These are phyloP conservation scores for Chloromyia formosa DNA, from an alignment of 2,888 invertebrate species.

Conservation along the genomic window DNA sequence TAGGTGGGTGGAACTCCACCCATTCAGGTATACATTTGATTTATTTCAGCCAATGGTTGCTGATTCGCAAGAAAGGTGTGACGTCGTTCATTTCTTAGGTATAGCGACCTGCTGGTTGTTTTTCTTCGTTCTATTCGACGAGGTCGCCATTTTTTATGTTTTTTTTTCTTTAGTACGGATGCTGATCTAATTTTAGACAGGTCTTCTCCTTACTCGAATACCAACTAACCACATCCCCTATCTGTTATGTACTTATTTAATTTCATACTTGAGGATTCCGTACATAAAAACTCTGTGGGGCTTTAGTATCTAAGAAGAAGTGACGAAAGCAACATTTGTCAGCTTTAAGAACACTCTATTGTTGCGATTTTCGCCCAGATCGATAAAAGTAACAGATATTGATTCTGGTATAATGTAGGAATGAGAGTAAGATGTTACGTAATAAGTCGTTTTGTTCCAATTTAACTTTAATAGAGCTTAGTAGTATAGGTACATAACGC, in stretches of 20 bases:
- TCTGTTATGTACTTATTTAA: conserved; percentile 25
- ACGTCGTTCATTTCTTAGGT: conserved; percentile 38
- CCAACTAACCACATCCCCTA: not conserved
- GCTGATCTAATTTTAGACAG: conserved; percentile 32
- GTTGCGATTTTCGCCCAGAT: not conserved
- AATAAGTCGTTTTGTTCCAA: not conserved
- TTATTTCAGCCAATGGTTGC: conserved; percentile 46
- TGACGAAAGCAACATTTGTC: not conserved
- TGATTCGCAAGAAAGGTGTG: conserved; percentile 44
- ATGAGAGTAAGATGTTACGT: not conserved
- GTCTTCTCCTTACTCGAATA: conserved; percentile 6
- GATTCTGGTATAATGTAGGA: not conserved
- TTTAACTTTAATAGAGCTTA: too few species aligned
- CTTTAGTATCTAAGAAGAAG: conserved; percentile 33
- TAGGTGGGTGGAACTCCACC: conserved; percentile 52
- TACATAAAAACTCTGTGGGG: conserved; percentile 14
- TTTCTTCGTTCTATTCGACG: not conserved
- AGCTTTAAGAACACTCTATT: conserved; percentile 19
- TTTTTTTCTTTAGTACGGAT: conserved; percentile 12
- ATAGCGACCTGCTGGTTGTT: conserved; percentile 14
- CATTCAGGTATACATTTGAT: conserved; percentile 46
- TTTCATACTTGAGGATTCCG: conserved; percentile 28
- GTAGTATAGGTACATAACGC: too few species aligned
- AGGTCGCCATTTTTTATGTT: not conserved
- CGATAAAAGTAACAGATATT: conserved; percentile 16